Percentiles rank a stretch among this genome's conserved stretches.
These are phyloP conservation scores for Ips typographus DNA, from an alignment of 1,140 invertebrate species.

Conservation along the genomic window DNA sequence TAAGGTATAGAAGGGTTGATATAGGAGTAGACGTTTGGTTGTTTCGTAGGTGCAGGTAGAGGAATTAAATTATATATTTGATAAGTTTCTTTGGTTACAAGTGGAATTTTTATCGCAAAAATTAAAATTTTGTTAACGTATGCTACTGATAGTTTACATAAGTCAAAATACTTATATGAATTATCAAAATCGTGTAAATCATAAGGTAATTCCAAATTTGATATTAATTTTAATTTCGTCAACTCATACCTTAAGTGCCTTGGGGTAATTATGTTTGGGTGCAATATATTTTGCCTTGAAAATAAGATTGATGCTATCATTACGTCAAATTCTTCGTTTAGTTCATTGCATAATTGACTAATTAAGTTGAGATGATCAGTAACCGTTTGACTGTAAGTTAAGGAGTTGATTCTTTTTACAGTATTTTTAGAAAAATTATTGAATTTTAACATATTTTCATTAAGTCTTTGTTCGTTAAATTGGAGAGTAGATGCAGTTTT, in stretches of 20 bases:
- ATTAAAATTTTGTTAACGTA: conserved; percentile 9
- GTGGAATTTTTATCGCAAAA: conserved; percentile 17
- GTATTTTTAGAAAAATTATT: too few species aligned
- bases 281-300: conserved; percentile 35
- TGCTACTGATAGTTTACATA: conserved; percentile 7
- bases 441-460: too few species aligned
- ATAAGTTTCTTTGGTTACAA: conserved; percentile 3
- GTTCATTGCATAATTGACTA: conserved; percentile 20
- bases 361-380: conserved; percentile 24
- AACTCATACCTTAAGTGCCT: too few species aligned
- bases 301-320: conserved; percentile 27
- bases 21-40: conserved; percentile 14
- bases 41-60: neutral
- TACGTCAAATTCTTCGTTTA: neutral
- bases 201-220: too few species aligned
- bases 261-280: conserved; percentile 23
- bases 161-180: conserved; percentile 15
- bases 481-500: too few species aligned
- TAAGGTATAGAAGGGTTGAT: conserved; percentile 22
- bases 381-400: neutral
- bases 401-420: too few species aligned
- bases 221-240: too few species aligned
- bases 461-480: too few species aligned
- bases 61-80: conserved; percentile 20
- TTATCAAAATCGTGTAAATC: conserved; percentile 6